Percentiles rank a stretch among this genome's conserved stretches.
Conservation (phyloP, 2,113 vertebrate genomes). For the Hippocampus guttulatus region DNA sequence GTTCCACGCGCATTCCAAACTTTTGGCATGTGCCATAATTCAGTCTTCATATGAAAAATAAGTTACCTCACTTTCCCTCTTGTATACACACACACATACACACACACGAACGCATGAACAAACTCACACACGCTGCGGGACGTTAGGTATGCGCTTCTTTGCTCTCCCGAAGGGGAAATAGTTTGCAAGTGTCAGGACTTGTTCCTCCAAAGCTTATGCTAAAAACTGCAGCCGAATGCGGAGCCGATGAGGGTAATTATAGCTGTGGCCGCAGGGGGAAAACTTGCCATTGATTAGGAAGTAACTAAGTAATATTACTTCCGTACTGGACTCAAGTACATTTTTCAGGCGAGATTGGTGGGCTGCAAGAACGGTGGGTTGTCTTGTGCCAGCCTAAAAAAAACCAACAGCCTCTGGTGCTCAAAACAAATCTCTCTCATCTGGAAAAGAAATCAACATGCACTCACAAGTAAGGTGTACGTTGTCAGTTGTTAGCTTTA, state of each 20-base stretch:
- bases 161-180: slow-evolving; percentile 61
- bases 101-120: not conserved
- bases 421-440: too few species aligned
- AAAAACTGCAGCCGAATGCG: slow-evolving; percentile 57
- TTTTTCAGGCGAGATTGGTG: too few species aligned
- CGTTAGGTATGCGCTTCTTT: slow-evolving; percentile 42
- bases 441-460: too few species aligned
- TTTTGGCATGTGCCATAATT: slow-evolving; percentile 20
- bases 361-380: too few species aligned
- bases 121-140: slow-evolving; percentile 13
- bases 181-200: slow-evolving; percentile 66
- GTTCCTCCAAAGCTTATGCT: slow-evolving; percentile 66
- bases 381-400: too few species aligned
- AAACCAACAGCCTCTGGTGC: too few species aligned
- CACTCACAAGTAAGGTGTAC: too few species aligned
- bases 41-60: slow-evolving; percentile 39
- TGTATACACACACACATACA: slow-evolving; percentile 7
- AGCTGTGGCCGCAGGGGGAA: slow-evolving; percentile 34
- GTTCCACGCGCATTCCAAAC: not conserved
- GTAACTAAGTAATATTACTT: too few species aligned
- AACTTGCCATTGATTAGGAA: not conserved
- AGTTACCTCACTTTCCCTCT: slow-evolving; percentile 20
- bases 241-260: slow-evolving; percentile 57
- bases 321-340: too few species aligned
- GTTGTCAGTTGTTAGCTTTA: too few species aligned